Evolutionary conservation across 2,888 invertebrate species (phyloP).

Genomic region (Dorcus hopei): DNA sequence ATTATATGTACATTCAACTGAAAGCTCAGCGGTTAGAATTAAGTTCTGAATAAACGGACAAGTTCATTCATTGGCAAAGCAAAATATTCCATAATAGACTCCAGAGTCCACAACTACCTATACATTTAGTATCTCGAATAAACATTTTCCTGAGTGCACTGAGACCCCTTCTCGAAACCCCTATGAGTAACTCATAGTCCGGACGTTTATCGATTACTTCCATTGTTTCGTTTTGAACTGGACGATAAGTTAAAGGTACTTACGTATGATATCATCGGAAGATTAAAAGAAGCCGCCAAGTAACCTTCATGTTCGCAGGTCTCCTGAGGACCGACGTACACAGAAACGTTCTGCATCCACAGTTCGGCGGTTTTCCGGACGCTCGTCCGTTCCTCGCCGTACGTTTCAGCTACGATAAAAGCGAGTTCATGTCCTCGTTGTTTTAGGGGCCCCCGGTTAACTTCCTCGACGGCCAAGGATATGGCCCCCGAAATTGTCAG

Average conservation of each 20-base stretch:
- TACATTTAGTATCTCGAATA: no score
- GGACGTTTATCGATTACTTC: no score
- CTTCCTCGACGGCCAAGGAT: slow-evolving; percentile 80
- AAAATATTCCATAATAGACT: no score
- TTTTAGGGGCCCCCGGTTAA: slow-evolving; percentile 55
- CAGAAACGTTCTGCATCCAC: slow-evolving; percentile 78
- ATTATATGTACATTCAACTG: no score
- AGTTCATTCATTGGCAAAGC: no score
- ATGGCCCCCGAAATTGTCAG: slow-evolving; percentile 77
- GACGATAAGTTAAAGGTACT: slow-evolving; percentile 48
- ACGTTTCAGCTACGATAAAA: slow-evolving; percentile 85
- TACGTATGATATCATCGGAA: slow-evolving; percentile 96
- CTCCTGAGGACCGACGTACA: slow-evolving; percentile 86
- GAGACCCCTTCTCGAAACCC: no score
- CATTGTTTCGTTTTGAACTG: no score
- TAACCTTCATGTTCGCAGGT: slow-evolving; percentile 90
- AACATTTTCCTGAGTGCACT: no score
- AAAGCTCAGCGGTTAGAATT: no score
- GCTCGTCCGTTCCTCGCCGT: slow-evolving; percentile 83
- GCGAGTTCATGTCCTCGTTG: slow-evolving; percentile 70
- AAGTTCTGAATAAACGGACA: no score
- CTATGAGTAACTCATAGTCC: no score
- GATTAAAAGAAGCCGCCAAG: slow-evolving; percentile 89
- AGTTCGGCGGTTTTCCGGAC: slow-evolving; percentile 81
- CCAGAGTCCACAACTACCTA: no score